Evolutionary conservation across 2,888 invertebrate species (phyloP).

Genomic region (Conomelus anceps): DNA sequence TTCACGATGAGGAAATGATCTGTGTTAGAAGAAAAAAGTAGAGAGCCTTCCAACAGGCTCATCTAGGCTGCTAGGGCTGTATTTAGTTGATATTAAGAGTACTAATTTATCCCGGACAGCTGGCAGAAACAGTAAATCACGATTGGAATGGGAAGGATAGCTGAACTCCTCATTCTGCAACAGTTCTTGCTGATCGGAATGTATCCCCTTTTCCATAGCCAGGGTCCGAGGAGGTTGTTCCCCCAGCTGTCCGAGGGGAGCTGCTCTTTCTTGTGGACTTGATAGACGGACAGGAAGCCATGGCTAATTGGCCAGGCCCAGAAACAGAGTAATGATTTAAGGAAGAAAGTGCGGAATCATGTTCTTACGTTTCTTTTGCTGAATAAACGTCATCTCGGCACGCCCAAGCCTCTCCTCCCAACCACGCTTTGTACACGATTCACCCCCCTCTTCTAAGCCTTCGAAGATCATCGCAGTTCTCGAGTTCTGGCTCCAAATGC

Average conservation of each 20-base stretch:
- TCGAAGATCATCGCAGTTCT: neutral
- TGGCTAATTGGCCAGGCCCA: neutral
- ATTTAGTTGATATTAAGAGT: conserved; percentile 4
- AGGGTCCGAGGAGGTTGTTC: neutral
- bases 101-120: conserved; percentile 6
- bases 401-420: neutral
- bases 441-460: neutral
- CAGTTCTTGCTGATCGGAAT: neutral
- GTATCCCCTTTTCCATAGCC: neutral
- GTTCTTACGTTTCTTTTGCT: conserved; percentile 18
- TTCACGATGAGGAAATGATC: neutral
- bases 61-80: neutral
- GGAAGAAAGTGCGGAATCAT: conserved; percentile 26
- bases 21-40: neutral
- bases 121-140: conserved; percentile 5
- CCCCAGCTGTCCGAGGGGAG: neutral
- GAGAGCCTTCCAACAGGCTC: too few relatives aligned
- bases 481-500: neutral
- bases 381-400: conserved; percentile 15
- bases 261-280: neutral
- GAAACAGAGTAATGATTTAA: conserved; percentile 15
- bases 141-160: neutral
- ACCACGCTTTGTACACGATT: neutral
- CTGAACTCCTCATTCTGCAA: too few relatives aligned
- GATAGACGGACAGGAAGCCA: conserved; percentile 4